Conservation (phyloP, 2,113 vertebrate species). For the Silurus meridionalis region DNA sequence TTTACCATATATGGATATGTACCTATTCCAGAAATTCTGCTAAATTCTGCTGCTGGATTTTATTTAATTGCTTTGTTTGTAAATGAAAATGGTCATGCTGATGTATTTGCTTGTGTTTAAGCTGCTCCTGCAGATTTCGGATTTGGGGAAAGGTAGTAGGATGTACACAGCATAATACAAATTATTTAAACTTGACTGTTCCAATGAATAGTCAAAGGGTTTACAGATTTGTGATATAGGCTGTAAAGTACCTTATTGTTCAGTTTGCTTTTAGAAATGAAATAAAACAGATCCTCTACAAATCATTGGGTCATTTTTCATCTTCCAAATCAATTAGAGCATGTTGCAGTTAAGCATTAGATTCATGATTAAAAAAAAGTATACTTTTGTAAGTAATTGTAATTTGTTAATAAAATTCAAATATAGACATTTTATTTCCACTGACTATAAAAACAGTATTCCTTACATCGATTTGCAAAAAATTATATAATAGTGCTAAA, state of each 20-base stretch:
- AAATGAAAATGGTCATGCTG: conserved; percentile 21
- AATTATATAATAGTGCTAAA: neutral
- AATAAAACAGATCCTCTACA: conserved; percentile 41
- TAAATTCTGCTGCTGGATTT: conserved; percentile 1
- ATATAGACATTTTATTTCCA: neutral
- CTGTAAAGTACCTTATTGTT: conserved; percentile 32
- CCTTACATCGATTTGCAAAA: neutral
- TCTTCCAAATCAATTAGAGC: neutral
- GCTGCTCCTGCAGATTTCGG: neutral
- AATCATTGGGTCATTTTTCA: conserved; percentile 10
- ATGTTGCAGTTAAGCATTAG: neutral
- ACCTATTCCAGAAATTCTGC: conserved; percentile 10
- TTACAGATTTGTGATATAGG: conserved; percentile 47
- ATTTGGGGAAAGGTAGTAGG: neutral
- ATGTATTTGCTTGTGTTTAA: conserved; percentile 23
- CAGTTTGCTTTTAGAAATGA: conserved; percentile 47
- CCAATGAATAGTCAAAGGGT: conserved; percentile 38
- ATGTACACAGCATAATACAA: neutral
- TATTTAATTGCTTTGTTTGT: conserved; percentile 6
- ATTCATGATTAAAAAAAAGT: neutral
- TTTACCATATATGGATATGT: conserved; percentile 19
- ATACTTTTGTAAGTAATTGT: neutral
- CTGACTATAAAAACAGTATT: neutral
- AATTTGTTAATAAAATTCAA: neutral
- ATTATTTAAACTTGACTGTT: conserved; percentile 24